Evolutionary conservation across 1,140 invertebrate genomes (phyloP).

Genomic region (Calycopis cecrops): DNA sequence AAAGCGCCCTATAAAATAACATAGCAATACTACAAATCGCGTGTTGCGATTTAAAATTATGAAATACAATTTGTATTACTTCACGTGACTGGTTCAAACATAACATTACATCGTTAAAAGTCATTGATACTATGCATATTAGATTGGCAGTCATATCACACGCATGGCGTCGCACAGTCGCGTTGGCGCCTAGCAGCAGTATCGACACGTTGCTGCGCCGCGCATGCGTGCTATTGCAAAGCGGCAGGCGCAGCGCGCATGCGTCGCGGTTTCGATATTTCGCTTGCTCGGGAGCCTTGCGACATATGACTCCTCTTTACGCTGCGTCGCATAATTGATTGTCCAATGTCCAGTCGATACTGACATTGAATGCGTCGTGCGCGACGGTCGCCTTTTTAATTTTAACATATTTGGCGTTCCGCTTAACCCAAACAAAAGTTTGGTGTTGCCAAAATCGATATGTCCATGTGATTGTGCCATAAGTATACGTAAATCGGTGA

Average conservation of each 20-base stretch:
- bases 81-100: too few relatives aligned
- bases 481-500: slow-evolving; percentile 27
- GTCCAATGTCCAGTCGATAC: slow-evolving; percentile 66
- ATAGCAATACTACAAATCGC: slow-evolving; percentile 15
- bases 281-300: slow-evolving; percentile 40
- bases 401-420: slow-evolving; percentile 46
- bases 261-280: slow-evolving; percentile 33
- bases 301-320: slow-evolving; percentile 57
- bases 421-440: slow-evolving; percentile 12
- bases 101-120: too few relatives aligned
- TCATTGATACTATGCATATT: neutral
- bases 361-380: slow-evolving; percentile 64
- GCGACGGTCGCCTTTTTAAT: slow-evolving; percentile 46
- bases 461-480: slow-evolving; percentile 12
- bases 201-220: slow-evolving; percentile 41
- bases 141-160: slow-evolving; percentile 4
- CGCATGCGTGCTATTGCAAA: slow-evolving; percentile 42
- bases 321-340: slow-evolving; percentile 68
- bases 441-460: slow-evolving; percentile 24
- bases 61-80: neutral
- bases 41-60: neutral
- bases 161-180: slow-evolving; percentile 48
- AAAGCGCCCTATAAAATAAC: slow-evolving; percentile 18
- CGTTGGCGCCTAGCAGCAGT: slow-evolving; percentile 33
- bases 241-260: slow-evolving; percentile 48